phyloP scores from a whole-genome alignment of 2,797 vertebrate species.

The Presbytis comata region DNA sequence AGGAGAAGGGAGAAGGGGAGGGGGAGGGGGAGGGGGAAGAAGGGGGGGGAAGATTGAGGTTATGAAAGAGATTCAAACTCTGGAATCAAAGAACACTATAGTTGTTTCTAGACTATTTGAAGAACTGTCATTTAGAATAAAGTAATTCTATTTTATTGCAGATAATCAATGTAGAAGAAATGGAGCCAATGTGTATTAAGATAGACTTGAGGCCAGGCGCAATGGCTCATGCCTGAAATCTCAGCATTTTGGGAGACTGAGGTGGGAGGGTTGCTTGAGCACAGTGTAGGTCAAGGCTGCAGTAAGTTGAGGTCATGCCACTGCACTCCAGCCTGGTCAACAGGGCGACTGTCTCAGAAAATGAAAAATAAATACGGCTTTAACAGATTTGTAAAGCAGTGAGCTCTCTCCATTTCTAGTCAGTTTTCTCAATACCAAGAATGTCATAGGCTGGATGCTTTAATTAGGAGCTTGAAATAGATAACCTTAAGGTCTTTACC shows the following conservation, averaged over 20 bases:
- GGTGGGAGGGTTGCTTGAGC: background rate
- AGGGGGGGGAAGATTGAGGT: background rate
- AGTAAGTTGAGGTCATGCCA: background rate
- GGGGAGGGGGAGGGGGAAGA: too few species aligned
- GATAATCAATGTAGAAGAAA: conserved; percentile 1
- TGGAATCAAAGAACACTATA: background rate
- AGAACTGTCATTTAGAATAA: background rate
- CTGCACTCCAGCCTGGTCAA: background rate
- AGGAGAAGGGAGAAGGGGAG: too few species aligned
- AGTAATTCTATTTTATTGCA: background rate
- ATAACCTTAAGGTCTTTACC: background rate
- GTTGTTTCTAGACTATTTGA: background rate
- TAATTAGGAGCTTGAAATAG: background rate
- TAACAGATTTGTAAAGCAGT: background rate
- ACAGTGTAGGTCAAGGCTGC: background rate
- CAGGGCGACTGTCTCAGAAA: background rate
- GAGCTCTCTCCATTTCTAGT: background rate
- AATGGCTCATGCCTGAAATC: background rate
- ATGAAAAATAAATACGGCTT: background rate
- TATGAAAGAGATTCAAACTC: conserved; percentile 14
- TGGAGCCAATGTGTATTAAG: background rate
- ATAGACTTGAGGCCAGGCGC: background rate
- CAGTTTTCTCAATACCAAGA: background rate
- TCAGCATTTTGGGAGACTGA: background rate
- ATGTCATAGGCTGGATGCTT: background rate